Base-by-base conservation (phyloP, 2,113 vertebrate species). In the Falco punctatus region DNA sequence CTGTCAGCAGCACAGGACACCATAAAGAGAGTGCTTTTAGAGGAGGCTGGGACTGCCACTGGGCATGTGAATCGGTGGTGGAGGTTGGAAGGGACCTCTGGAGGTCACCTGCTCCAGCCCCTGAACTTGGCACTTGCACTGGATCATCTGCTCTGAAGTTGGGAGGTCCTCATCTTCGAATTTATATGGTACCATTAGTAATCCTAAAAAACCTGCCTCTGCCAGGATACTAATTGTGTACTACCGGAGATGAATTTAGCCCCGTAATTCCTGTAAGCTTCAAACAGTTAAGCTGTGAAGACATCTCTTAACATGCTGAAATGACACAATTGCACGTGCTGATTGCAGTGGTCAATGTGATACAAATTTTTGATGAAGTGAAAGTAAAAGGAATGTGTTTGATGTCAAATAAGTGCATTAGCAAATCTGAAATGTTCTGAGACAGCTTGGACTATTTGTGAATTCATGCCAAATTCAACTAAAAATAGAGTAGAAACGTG, bases 41-140 rank as follows among this genome's bases (percentile, higher is more conserved):
- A 32, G n/a, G 27, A n/a, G 35, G 19, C 52, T 85, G 65, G 84
- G 44, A 7, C 40, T 59, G 38, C 40, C 59, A 28, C 11, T 1
- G 33, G 17, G 61, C 44, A 13, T 1, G 0, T 33, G n/a, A 40
- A n/a, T 89, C 49, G 2, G 0, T 40, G 22, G 26, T 32, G 38
- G 51, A 81, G 64, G 19, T 15, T 66, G 59, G 64, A 35, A 46
- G 42, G 40, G 32, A 74, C 52, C 24, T 78, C 23, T 35, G 33
- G 33, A 81, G 24, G 27, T 84, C 32, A 2, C 17, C 77, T 61
- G 54, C 69, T 84, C 70, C 81, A 46, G 0, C 13, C 11, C 33
- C 52, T 65, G 57, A 51, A 35, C 32, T 18, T 44, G 57, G 38
- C 42, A 24, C 14, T 86, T 86, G 48, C 17, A 3, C 49, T 40